Evolutionary conservation across 2,113 vertebrate species (phyloP), one percentile per base, ranked within the genome.

Genomic region (Passer domesticus): DNA sequence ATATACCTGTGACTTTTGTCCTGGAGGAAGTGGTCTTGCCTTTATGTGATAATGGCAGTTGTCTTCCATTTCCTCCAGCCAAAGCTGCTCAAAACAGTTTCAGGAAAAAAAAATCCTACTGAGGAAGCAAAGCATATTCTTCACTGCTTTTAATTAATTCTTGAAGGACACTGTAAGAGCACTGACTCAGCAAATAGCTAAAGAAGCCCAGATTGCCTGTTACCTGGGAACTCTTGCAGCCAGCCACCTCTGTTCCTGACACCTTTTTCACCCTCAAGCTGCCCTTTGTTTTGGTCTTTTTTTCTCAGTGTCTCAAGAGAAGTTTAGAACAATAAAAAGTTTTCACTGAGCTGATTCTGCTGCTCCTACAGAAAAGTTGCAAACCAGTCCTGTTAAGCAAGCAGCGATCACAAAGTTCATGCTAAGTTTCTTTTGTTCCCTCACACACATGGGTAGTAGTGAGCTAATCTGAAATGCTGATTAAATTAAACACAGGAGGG

Each of bases 1-100:
- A 76, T 89, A 86, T 86, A 96, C 75, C 83, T 94, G 72, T 79
- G 66, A 39, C 79, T 93, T 95, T 85, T 92, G 72, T 83, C 35
- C 91, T 55, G 63, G 21, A 95, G 94, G 95, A 96, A 96, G 66
- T 19, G 27, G 74, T 82, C 84, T 87, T 85, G 33, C 69, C 87
- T 90, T 92, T 78, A 92, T 49, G 75, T 63, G 85, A 81, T 74
- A 80, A 87, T 56, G 44, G 58, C 50, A 46, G 84, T 72, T 93
- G 47, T 86, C 72, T 90, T 46, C 56, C 12, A 44, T 93, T 96
- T 95, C 93, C 85, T 95, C 30, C 28, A 58, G 52, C 20, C 85
- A 94, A 75, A 92, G 60, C 25, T 81, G 30, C 23, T 72, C 72
- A 83, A 64, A 95, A 91, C 55, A 94, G 50, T 75, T 83, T 84